phyloP scores from a whole-genome alignment of 53 echinoderm and acorn worm genomes.

The Holothuria scabra region DNA sequence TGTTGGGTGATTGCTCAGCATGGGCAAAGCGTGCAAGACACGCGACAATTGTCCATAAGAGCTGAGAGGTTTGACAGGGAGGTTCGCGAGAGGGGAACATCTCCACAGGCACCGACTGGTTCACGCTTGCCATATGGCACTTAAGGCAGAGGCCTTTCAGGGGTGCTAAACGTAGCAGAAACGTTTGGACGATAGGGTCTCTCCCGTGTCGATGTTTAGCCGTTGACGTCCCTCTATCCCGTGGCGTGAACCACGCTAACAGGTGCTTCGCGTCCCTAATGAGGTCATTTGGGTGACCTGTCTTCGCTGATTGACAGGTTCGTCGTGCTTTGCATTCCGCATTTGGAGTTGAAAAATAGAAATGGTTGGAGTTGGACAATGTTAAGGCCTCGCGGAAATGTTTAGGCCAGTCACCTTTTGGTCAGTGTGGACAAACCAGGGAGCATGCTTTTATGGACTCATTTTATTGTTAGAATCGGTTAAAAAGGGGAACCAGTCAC shows the following conservation, averaged over 20 bases:
- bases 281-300: constrained; percentile 6
- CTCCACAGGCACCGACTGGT: background rate
- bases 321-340: no score
- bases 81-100: constrained; percentile 19
- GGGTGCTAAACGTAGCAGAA: constrained; percentile 26
- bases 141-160: constrained; percentile 3
- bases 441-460: no score
- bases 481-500: no score
- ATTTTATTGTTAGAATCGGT: no score
- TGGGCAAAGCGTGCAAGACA: constrained; percentile 26
- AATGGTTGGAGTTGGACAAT: no score
- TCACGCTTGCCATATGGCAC: constrained; percentile 24
- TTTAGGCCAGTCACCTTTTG: no score
- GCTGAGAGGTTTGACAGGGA: constrained; percentile 4
- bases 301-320: background rate
- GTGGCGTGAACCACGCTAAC: constrained; percentile 23
- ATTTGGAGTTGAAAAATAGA: no score
- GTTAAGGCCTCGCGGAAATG: no score
- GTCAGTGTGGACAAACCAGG: no score
- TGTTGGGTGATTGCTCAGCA: background rate
- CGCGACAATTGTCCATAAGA: constrained; percentile 23
- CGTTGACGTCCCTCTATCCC: constrained; percentile 8
- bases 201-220: background rate
- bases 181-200: background rate
- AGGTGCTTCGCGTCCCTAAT: constrained; percentile 16